Evolutionary conservation across 1,140 invertebrate genomes (phyloP).

Genomic region (Charaxes varanes): DNA sequence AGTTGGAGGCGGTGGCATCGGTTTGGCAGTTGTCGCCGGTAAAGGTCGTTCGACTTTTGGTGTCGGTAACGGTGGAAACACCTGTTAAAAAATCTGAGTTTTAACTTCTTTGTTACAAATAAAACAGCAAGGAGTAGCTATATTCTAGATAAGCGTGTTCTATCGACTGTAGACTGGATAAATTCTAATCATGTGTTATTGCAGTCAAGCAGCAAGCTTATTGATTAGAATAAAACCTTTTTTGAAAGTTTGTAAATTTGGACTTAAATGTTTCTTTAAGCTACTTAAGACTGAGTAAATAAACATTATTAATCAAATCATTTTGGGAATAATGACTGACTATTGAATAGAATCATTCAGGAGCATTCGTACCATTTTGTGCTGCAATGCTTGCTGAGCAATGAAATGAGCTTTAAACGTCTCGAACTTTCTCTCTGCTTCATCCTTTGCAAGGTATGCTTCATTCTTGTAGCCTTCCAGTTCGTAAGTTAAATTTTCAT

Average conservation of each 20-base stretch:
- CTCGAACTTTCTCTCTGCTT: constrained; percentile 57
- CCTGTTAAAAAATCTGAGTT: constrained; percentile 14
- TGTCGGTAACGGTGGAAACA: constrained; percentile 27
- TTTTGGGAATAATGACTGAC: too few species aligned
- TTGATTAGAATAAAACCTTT: too few species aligned
- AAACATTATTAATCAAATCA: too few species aligned
- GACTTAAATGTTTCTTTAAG: constrained; percentile 7
- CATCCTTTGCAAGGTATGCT: constrained; percentile 44
- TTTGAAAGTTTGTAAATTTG: constrained; percentile 1
- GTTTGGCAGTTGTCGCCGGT: constrained; percentile 5
- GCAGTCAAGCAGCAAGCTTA: too few species aligned
- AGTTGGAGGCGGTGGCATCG: constrained; percentile 16
- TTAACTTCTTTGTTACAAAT: too few species aligned
- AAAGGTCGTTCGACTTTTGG: constrained; percentile 10
- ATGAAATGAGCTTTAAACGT: constrained; percentile 60
- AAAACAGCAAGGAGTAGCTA: too few species aligned
- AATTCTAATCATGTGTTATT: too few species aligned
- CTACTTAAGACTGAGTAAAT: too few species aligned
- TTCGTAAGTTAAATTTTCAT: constrained; percentile 45
- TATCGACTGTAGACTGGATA: too few species aligned
- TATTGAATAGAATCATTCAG: too few species aligned
- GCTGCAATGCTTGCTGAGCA: constrained; percentile 48
- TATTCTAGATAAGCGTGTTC: too few species aligned
- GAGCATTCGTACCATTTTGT: constrained; percentile 40
- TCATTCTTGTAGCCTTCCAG: constrained; percentile 57